phyloP scores from a whole-genome alignment of 2,888 invertebrate genomes.

The Nesidiocoris tenuis region DNA sequence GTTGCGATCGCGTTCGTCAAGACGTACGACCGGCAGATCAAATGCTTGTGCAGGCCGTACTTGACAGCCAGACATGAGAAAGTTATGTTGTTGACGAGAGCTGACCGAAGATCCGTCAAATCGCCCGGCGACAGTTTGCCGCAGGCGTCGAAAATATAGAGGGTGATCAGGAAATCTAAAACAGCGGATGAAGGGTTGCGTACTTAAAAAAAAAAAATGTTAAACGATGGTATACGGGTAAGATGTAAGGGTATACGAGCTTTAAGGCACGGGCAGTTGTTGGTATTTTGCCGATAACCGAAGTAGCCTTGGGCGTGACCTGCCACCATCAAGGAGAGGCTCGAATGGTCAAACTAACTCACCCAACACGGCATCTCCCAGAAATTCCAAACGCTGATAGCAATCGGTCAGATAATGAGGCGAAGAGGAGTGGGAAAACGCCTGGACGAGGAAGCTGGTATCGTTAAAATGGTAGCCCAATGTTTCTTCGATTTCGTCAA shows the following conservation, averaged over 20 bases:
- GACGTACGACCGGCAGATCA: slow-evolving; percentile 59
- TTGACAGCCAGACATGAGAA: slow-evolving; percentile 88
- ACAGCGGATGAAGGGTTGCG: too few relatives aligned
- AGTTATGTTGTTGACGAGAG: slow-evolving; percentile 94
- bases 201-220: too few relatives aligned
- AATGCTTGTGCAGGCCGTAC: slow-evolving; percentile 76
- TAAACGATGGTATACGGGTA: too few relatives aligned
- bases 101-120: slow-evolving; percentile 89
- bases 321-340: too few relatives aligned
- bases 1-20: slow-evolving; percentile 61
- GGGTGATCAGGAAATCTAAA: slow-evolving; percentile 80
- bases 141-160: slow-evolving; percentile 79
- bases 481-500: slow-evolving; percentile 61
- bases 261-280: too few relatives aligned
- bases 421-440: slow-evolving; percentile 90
- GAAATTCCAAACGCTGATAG: slow-evolving; percentile 87
- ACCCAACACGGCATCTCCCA: slow-evolving; percentile 85
- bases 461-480: slow-evolving; percentile 78
- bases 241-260: too few relatives aligned
- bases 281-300: too few relatives aligned
- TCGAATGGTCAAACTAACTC: too few relatives aligned
- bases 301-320: too few relatives aligned
- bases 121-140: slow-evolving; percentile 73
- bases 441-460: slow-evolving; percentile 79
- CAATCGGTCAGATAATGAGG: slow-evolving; percentile 69